A percentile compares a stretch with the other conserved stretches of the same genome.
Conservation (phyloP, 2,797 vertebrate species). For the Myripristis murdjan region DNA sequence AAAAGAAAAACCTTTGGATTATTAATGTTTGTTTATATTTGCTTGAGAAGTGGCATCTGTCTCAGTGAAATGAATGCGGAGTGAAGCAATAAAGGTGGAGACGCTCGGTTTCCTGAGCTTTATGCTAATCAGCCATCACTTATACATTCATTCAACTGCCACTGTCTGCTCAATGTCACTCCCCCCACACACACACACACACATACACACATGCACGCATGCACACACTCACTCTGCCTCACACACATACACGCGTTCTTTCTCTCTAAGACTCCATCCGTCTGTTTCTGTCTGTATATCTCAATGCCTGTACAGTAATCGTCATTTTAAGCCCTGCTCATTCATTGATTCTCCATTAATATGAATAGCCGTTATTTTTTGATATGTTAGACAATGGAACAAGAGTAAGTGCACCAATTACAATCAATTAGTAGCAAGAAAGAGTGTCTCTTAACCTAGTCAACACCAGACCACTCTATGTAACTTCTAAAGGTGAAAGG, state of each 20-base stretch:
- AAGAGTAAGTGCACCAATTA: no score
- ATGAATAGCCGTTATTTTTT: no score
- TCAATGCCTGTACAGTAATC: no score
- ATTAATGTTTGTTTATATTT: slow-evolving; percentile 81
- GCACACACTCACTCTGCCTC: slow-evolving; percentile 1
- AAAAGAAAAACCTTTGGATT: slow-evolving; percentile 67
- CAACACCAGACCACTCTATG: no score
- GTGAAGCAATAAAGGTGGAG: slow-evolving; percentile 79
- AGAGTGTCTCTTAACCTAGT: no score
- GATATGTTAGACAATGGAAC: no score
- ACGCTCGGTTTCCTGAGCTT: slow-evolving; percentile 61
- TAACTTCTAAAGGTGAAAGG: no score
- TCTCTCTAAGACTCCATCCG: no score
- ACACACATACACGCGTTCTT: neutral
- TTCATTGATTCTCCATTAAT: no score
- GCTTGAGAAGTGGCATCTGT: slow-evolving; percentile 59
- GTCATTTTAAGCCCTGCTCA: no score
- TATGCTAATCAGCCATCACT: slow-evolving; percentile 78
- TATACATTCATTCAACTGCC: slow-evolving; percentile 66
- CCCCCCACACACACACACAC: neutral
- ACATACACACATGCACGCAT: slow-evolving; percentile 5
- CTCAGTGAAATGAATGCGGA: slow-evolving; percentile 72
- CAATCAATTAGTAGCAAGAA: no score
- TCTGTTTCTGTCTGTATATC: no score
- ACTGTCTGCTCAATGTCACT: slow-evolving; percentile 69